Evolutionary conservation across 1,140 invertebrate species (phyloP).

Genomic region (Ridgeia piscesae): DNA sequence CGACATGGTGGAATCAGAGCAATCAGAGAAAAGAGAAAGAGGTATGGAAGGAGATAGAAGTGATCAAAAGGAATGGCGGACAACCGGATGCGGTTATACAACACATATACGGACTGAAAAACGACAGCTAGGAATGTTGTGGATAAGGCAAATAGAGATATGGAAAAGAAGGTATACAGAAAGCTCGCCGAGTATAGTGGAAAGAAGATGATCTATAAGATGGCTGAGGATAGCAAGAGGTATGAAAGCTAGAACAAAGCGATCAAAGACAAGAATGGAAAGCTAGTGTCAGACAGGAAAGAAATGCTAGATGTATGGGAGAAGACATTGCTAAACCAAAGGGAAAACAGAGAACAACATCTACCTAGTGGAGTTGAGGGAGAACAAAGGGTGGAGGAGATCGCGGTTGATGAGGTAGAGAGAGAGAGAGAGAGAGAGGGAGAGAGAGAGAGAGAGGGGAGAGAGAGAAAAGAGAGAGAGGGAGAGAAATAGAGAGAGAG

Average conservation of each 20-base stretch:
- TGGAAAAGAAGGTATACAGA: background rate
- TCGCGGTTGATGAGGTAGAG: background rate
- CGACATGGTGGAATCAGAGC: background rate
- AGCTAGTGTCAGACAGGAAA: no score
- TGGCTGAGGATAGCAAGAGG: background rate
- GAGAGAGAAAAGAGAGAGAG: no score
- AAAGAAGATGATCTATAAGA: background rate
- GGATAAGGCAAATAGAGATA: background rate
- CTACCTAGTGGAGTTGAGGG: background rate
- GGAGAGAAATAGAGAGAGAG: no score
- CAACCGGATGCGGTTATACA: background rate
- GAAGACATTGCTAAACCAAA: no score
- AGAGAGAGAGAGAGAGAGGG: no score
- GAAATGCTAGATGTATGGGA: background rate
- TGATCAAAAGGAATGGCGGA: background rate
- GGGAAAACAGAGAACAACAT: no score
- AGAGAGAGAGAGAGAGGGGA: no score
- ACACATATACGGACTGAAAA: background rate
- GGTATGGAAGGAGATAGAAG: background rate
- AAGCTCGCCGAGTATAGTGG: background rate
- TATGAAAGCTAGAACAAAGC: background rate
- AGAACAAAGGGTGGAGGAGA: background rate
- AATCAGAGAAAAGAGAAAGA: background rate
- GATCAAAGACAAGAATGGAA: no score
- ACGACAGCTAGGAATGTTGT: no score